These are phyloP conservation scores for Peromyscus maniculatus DNA, from an alignment of 2,113 vertebrate genomes.

Conservation along the genomic window DNA sequence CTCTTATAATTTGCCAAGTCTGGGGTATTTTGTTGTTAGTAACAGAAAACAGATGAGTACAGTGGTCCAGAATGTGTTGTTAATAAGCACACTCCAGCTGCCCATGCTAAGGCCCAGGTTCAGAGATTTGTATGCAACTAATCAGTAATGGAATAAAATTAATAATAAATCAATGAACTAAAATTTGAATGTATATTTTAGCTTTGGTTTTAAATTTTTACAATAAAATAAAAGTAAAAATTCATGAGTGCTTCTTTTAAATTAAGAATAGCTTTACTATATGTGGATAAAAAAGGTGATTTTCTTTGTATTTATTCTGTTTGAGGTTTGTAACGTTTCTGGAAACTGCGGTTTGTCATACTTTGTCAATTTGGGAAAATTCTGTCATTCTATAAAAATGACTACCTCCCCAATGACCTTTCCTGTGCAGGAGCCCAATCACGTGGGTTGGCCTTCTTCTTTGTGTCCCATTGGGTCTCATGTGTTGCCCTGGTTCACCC, in stretches of 20 bases:
- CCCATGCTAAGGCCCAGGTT: neutral
- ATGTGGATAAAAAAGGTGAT: neutral
- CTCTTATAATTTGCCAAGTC: neutral
- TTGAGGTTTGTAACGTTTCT: neutral
- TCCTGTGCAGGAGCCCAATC: neutral
- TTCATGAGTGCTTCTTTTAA: neutral
- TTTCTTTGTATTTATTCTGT: neutral
- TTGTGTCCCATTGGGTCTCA: too few relatives aligned
- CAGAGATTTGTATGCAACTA: neutral
- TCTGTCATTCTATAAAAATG: neutral
- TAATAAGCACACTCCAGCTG: neutral
- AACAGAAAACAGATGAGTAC: neutral
- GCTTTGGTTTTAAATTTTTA: neutral
- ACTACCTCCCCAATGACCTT: neutral
- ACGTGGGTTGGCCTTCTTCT: neutral
- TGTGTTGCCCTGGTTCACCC: too few relatives aligned
- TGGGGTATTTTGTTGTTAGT: neutral
- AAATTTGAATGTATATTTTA: neutral
- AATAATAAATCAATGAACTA: neutral
- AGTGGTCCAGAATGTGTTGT: neutral
- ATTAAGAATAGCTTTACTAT: neutral
- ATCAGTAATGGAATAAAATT: neutral
- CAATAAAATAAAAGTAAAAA: neutral
- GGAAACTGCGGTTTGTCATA: neutral
- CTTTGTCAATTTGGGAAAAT: neutral